A percentile compares a stretch with the other conserved stretches of the same genome.
phyloP scores from a whole-genome alignment of 2,113 vertebrate genomes.

The Ardeotis arabs region DNA sequence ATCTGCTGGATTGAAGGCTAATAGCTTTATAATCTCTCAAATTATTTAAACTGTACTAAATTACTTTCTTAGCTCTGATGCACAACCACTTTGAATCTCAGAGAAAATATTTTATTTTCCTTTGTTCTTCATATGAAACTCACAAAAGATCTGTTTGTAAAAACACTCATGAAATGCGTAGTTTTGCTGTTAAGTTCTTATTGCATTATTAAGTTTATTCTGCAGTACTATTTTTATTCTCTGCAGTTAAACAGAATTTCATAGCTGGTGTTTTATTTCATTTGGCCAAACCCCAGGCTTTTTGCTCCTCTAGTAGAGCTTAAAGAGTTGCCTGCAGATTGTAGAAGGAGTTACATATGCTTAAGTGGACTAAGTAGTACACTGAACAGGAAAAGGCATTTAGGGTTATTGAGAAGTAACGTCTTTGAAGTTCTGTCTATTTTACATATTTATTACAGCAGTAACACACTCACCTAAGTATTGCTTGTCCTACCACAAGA shows the following conservation, averaged over 20 bases:
- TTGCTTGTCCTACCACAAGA: background rate
- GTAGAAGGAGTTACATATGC: background rate
- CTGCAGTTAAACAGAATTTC: conserved; percentile 5
- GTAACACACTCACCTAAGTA: background rate
- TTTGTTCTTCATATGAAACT: background rate
- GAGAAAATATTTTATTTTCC: background rate
- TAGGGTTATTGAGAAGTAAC: background rate
- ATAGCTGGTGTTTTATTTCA: conserved; percentile 1
- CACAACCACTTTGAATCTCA: background rate
- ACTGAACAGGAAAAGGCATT: background rate
- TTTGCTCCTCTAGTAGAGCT: background rate
- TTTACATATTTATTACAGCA: background rate
- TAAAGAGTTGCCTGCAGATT: background rate
- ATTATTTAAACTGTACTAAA: background rate
- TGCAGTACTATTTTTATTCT: background rate
- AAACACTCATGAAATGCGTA: background rate
- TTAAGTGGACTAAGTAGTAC: background rate
- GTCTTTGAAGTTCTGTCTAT: background rate
- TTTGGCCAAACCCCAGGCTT: background rate
- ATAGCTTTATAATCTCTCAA: background rate
- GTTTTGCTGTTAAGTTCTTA: background rate
- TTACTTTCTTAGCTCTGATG: background rate
- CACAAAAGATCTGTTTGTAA: background rate
- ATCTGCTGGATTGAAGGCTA: background rate
- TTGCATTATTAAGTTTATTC: background rate